Base-by-base conservation (phyloP, 2,113 vertebrate genomes). In the Pseudopodoces humilis region DNA sequence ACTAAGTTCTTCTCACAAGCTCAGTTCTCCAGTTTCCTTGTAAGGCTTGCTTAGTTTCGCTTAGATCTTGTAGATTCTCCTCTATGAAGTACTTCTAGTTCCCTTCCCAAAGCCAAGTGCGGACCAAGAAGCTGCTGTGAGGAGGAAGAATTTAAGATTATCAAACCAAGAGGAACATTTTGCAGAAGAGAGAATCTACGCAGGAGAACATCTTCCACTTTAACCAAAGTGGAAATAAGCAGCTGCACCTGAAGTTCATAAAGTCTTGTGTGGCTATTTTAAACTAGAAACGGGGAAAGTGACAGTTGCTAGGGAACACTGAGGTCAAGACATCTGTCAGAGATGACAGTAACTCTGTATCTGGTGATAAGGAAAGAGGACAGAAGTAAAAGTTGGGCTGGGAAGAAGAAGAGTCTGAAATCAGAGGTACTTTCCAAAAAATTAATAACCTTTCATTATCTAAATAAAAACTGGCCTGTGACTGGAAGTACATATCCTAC, bases 351-450 rank as follows among this genome's bases (percentile, higher is more conserved):
- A 95, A 96, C 52, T 80, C 83, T 96, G 92, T 68, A 88, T 95
- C 82, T 92, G 72, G n/a, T 82, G 80, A 63, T 95, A 92, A 95
- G 76, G 85, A 96, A 95, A 96, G 74, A 88, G 94, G 94, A 68
- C 88, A 94, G 94, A 96, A 97, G 94, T 96, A 65, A 82, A 82
- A 92, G 80, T 65, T 7, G n/a, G 72, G 81, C n/a, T 88, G 78
- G 93, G 60, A 96, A 95, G 94, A 94, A 92, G 94, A 97, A 96
- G 76, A 88, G 86, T 10, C 58, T 75, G 60, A 96, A 92, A 93
- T 83, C 72, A 86, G 71, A 95, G 93, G 95, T 94, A 96, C 96
- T 97, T 96, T 97, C 96, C 94, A 94, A 93, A 95, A 95, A 95
- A 78, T 55, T 78, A 86, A 78, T 77, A 64, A 89, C 89, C 60